These are phyloP conservation scores for Mesocricetus auratus DNA, from an alignment of 2,113 vertebrate species.

Conservation along the genomic window DNA sequence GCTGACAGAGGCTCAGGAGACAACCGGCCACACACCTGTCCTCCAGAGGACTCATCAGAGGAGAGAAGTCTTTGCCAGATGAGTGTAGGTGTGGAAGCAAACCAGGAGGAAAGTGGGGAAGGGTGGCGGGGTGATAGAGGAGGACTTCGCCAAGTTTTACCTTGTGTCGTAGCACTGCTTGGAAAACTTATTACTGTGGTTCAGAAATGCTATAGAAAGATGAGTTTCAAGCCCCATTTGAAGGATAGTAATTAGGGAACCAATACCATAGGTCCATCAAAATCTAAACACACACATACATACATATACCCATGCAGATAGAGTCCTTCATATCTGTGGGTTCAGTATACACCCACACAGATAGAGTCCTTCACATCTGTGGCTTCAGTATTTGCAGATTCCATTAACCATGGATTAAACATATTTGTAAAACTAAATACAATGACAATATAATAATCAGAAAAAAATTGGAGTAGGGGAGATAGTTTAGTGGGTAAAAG, in stretches of 20 bases:
- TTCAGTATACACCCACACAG: too few species aligned
- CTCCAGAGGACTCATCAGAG: neutral
- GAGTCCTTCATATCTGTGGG: too few species aligned
- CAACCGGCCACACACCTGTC: rapidly evolving
- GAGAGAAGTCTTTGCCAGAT: neutral
- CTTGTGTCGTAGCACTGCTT: neutral
- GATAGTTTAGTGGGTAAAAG: neutral
- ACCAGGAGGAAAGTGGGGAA: neutral
- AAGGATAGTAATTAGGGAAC: neutral
- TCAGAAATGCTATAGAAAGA: neutral
- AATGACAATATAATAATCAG: neutral
- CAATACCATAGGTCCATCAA: neutral
- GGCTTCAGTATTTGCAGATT: neutral
- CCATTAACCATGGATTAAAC: neutral
- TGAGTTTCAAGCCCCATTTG: neutral
- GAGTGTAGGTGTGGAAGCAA: neutral
- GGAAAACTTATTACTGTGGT: neutral
- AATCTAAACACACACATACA: neutral
- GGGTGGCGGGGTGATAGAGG: neutral
- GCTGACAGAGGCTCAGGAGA: neutral
- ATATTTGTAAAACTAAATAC: neutral
- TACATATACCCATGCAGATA: rapidly evolving
- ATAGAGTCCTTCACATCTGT: neutral
- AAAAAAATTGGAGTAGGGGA: neutral
- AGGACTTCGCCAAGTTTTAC: neutral